Base-by-base conservation (phyloP, 1,140 invertebrate genomes). In the Bombus terrestris region DNA sequence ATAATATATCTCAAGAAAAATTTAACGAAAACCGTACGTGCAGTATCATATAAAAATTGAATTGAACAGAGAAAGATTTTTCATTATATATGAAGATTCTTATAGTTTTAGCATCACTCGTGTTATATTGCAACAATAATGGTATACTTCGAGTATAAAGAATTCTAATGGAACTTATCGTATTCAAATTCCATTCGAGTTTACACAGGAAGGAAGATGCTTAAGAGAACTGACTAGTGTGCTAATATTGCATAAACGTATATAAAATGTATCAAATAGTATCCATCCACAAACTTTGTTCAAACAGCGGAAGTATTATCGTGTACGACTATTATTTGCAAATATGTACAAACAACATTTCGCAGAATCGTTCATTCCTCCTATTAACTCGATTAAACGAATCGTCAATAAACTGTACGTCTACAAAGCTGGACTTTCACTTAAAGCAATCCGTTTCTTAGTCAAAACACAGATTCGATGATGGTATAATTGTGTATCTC, bases 151-250 rank as follows among this genome's bases (percentile, higher is more conserved):
- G 47, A 39, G 76, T 72, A n/a, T 53, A 64, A 35, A 85, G 77
- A 35, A 80, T 73, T 80, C 64, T 62, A 80, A 73, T 84, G 76
- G 66, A 71, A 79, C 75, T 57, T 69, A 69, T 41, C 9, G 6
- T 35, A 64, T 32, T 41, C 3, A 12, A 85, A 72, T 72, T 47
- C n/a, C 68, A 73, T 47, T 75, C 37, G 64, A 76, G 73, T 69
- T 81, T 66, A 74, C 79, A 72, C 76, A 74, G 85, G 62, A 59
- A 72, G 82, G 75, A 83, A 85, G 62, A 87, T 72, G 74, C 77
- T 79, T 89, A 88, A 74, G 66, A 88, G 79, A 66, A 88, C 89
- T 90, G 89, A 91, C 90, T 91, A 91, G 90, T 88, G 87, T 86
- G 73, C 86, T 88, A 85, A 81, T 81, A 80, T 89, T 83, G 76